Evolutionary conservation across 2,113 vertebrate species (phyloP).

Genomic region (Gobiocypris rarus): DNA sequence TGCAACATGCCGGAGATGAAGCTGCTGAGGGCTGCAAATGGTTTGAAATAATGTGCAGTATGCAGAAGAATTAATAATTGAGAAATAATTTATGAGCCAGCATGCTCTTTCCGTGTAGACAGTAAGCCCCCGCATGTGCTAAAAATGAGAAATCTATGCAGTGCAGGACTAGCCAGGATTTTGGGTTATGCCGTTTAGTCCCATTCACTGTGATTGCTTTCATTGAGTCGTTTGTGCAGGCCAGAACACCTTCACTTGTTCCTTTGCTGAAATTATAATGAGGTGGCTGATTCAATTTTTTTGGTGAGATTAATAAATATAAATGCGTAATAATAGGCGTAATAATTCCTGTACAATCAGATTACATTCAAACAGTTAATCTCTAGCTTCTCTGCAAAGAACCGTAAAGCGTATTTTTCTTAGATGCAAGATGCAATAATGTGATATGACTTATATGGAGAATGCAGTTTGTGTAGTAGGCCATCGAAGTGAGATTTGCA

Average conservation of each 20-base stretch:
- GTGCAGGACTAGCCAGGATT: constrained; percentile 52
- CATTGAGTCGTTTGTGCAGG: neutral
- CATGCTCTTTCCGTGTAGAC: constrained; percentile 5
- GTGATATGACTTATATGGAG: neutral
- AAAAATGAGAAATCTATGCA: constrained; percentile 48
- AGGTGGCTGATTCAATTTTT: neutral
- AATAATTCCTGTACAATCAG: neutral
- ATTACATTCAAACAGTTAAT: neutral
- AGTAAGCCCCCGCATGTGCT: constrained; percentile 22
- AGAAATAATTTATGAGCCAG: constrained; percentile 43
- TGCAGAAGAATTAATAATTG: constrained; percentile 33
- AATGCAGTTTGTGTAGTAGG: neutral
- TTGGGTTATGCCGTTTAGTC: constrained; percentile 3
- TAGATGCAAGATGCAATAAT: neutral
- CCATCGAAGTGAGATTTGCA: neutral
- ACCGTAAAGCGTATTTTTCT: constrained; percentile 1
- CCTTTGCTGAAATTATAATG: neutral
- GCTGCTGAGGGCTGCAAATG: constrained; percentile 14
- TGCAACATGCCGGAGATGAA: neutral
- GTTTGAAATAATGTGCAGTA: constrained; percentile 20
- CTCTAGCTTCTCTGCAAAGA: neutral
- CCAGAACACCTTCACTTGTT: neutral
- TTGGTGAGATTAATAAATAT: neutral
- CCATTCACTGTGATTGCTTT: constrained; percentile 25
- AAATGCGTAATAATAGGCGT: too few relatives aligned